A percentile compares a stretch with the other conserved stretches of the same genome.
Conservation (phyloP, 2,113 vertebrate species). For the Microcebus murinus region DNA sequence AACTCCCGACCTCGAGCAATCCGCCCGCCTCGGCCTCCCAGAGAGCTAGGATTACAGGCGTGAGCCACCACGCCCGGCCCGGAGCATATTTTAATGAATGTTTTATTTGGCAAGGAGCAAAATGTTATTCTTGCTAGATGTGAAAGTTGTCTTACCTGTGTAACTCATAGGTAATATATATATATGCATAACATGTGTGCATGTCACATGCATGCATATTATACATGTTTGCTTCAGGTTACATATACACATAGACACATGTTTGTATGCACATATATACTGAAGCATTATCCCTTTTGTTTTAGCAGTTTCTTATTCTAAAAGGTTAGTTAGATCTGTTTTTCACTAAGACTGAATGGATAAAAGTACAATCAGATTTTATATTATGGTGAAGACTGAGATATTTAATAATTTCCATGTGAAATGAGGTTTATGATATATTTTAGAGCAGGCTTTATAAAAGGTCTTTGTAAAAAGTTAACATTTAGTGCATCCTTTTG, state of each 20-base stretch:
- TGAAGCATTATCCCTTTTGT: too few relatives aligned
- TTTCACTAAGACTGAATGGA: not conserved
- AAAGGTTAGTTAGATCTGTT: not conserved
- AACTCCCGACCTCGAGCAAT: too few relatives aligned
- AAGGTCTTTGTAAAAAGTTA: not conserved
- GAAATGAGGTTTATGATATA: not conserved
- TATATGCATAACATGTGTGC: too few relatives aligned
- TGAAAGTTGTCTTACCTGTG: not conserved
- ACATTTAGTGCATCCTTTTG: not conserved
- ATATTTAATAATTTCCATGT: not conserved
- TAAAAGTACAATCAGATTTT: not conserved
- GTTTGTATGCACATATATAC: too few relatives aligned
- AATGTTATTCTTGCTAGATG: not conserved
- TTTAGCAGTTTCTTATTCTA: not conserved
- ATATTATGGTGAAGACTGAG: not conserved
- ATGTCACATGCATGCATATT: too few relatives aligned
- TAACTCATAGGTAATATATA: not conserved
- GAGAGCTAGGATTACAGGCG: too few relatives aligned
- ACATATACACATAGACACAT: too few relatives aligned
- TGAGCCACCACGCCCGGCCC: too few relatives aligned
- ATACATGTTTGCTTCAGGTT: too few relatives aligned
- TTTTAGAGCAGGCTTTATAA: constrained; percentile 15
- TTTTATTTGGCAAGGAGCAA: not conserved
- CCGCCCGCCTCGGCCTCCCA: too few relatives aligned
- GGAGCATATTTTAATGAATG: not conserved